Evolutionary conservation across 2,113 vertebrate species (phyloP).

Genomic region (Apteryx mantelli): DNA sequence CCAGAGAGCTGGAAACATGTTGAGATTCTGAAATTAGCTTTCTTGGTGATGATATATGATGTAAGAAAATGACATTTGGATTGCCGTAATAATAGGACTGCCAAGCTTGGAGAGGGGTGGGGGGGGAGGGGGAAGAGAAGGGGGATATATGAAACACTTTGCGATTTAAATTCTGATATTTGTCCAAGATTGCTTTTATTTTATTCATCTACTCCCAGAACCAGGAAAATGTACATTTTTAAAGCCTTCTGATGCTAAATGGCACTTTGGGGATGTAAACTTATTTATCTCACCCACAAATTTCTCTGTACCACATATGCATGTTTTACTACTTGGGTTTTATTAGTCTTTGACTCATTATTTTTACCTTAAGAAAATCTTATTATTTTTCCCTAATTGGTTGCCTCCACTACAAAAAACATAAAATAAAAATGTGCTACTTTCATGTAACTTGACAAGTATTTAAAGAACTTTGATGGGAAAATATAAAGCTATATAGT

Average conservation of each 20-base stretch:
- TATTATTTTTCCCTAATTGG: constrained; percentile 5
- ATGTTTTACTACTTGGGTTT: not conserved
- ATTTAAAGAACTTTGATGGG: constrained; percentile 15
- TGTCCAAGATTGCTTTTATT: constrained; percentile 39
- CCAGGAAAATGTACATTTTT: not conserved
- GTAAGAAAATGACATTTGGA: constrained; percentile 41
- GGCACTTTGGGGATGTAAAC: not conserved
- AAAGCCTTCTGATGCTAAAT: constrained; percentile 3
- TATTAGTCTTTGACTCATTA: not conserved
- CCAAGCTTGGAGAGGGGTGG: not conserved
- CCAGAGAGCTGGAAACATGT: constrained; percentile 20
- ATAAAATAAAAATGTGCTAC: not conserved
- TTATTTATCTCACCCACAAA: not conserved
- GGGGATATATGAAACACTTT: not conserved
- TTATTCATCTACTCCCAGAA: not conserved
- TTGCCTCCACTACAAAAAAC: not conserved
- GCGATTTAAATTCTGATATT: constrained; percentile 47
- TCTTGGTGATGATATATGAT: constrained; percentile 39
- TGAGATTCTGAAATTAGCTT: constrained; percentile 58
- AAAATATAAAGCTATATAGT: not conserved
- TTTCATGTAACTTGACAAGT: not conserved
- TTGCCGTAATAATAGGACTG: constrained; percentile 58
- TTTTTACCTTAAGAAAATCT: constrained; percentile 21
- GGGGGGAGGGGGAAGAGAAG: not conserved
- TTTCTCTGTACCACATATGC: not conserved